Conservation (phyloP, 1,140 invertebrate species). For the Anoplolepis gracilipes region DNA sequence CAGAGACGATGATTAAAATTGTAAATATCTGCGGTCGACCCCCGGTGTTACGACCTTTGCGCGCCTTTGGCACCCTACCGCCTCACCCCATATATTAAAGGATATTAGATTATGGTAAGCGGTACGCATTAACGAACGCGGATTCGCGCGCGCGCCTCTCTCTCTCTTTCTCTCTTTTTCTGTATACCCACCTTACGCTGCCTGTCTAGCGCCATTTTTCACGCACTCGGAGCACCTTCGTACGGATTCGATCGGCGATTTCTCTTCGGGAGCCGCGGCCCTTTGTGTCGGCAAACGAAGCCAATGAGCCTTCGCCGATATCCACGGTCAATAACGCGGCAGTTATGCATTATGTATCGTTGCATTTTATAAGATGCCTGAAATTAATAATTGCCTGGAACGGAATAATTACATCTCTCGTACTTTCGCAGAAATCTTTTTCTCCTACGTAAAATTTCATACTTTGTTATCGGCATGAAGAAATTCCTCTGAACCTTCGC, state of each 20-base stretch:
- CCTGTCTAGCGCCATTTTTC: conserved; percentile 72
- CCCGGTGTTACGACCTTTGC: conserved; percentile 83
- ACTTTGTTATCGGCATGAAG: neutral
- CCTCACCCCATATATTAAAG: conserved; percentile 81
- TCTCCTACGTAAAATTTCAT: neutral
- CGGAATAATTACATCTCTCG: neutral
- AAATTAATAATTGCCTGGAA: conserved; percentile 29
- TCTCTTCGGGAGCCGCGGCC: conserved; percentile 67
- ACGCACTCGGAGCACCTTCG: conserved; percentile 64
- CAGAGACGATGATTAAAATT: conserved; percentile 83
- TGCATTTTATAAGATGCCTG: conserved; percentile 10
- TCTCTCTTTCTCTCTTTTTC: conserved; percentile 39
- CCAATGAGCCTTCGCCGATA: conserved; percentile 44
- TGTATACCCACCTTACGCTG: conserved; percentile 55
- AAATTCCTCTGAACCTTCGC: no score
- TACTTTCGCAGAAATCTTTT: neutral
- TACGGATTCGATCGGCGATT: conserved; percentile 64
- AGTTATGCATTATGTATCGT: conserved; percentile 36
- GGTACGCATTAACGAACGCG: conserved; percentile 75
- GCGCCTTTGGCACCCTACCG: conserved; percentile 80
- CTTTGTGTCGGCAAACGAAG: conserved; percentile 48
- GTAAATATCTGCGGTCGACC: conserved; percentile 80
- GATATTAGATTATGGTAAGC: conserved; percentile 83
- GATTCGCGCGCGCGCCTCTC: conserved; percentile 65
- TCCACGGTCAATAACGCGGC: conserved; percentile 45